Evolutionary conservation across 2,797 vertebrate species (phyloP), one percentile per base, ranked within the genome.

Genomic region (Neolamprologus multifasciatus): DNA sequence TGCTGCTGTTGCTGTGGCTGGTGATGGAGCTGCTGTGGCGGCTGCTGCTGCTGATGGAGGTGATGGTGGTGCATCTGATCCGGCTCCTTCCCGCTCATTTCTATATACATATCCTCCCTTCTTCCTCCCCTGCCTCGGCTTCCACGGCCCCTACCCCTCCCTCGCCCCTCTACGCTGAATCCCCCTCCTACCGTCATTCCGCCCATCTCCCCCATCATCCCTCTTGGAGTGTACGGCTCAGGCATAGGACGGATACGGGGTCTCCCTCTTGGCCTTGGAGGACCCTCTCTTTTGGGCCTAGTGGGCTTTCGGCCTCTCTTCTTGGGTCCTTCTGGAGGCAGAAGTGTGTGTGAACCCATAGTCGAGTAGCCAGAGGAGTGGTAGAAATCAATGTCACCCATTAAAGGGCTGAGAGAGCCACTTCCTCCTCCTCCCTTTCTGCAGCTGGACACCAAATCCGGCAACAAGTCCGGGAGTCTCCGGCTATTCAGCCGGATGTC

Each of bases 361-460:
- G 96, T 93, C 10, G 96, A 93, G 93, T 97, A 97, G 38, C 96
- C 95, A 78, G 95, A 94, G 8, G 95, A 87, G 79, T 96, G 95
- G 31, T 97, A 98, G 83, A 98, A 99, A 82, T 98, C 98, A 40
- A 98, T 96, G 94, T 99, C 98, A 0, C 97, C 96, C 96, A 98
- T 97, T 87, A 98, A 90, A 2, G 98, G 98, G 36, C 97, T 98
- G 69, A 98, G 95, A 29, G 96, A 96, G 5, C 96, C 96, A 29
- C 95, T 91, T 43, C 94, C 95, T 29, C 95, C 93, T 31, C 94
- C 95, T 21, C 96, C 94, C 71, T 97, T 97, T 74, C 98, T 97
- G 92, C 98, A 98, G 90, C 98, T 99, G 57, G 98, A 99, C 74
- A 99, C 98, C 81, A 99, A 95, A 93, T 99, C 98, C 0, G 98